These are phyloP conservation scores for Dorcus hopei DNA, from an alignment of 2,888 invertebrate genomes.

Conservation along the genomic window DNA sequence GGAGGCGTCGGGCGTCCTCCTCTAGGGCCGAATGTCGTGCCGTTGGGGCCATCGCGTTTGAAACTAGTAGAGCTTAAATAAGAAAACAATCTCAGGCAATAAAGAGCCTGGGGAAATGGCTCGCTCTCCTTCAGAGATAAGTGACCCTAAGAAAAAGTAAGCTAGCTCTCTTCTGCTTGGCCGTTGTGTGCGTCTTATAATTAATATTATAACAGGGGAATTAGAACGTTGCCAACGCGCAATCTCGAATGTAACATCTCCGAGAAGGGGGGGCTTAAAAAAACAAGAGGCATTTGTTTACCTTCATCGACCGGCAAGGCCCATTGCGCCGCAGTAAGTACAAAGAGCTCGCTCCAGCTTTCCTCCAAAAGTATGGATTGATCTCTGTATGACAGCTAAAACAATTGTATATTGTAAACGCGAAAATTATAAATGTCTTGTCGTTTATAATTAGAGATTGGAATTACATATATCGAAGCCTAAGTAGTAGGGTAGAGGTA, in stretches of 20 bases:
- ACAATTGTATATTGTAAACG: slow-evolving; percentile 21
- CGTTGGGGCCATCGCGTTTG: slow-evolving; percentile 50
- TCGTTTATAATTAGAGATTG: background rate
- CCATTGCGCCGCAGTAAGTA: slow-evolving; percentile 80
- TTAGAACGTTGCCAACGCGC: no score
- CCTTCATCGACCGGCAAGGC: slow-evolving; percentile 72
- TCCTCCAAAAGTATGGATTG: slow-evolving; percentile 72
- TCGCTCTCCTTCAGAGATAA: no score
- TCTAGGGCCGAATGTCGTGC: slow-evolving; percentile 55
- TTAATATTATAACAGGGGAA: no score
- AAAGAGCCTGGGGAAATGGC: no score
- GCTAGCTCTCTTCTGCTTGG: no score
- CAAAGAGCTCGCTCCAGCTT: slow-evolving; percentile 81
- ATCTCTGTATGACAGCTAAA: slow-evolving; percentile 64
- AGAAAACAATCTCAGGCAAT: background rate
- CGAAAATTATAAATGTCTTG: background rate
- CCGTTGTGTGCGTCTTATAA: no score
- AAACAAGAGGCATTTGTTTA: slow-evolving; percentile 46
- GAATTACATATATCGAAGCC: background rate
- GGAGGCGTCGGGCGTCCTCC: slow-evolving; percentile 59
- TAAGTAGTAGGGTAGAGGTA: no score
- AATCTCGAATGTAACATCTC: no score
- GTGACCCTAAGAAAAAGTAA: no score
- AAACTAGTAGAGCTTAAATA: slow-evolving; percentile 39
- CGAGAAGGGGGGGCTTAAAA: no score